A percentile compares a stretch with the other conserved stretches of the same genome.
Evolutionary conservation across 2,113 vertebrate genomes (phyloP).

Genomic region (Paralichthys olivaceus): DNA sequence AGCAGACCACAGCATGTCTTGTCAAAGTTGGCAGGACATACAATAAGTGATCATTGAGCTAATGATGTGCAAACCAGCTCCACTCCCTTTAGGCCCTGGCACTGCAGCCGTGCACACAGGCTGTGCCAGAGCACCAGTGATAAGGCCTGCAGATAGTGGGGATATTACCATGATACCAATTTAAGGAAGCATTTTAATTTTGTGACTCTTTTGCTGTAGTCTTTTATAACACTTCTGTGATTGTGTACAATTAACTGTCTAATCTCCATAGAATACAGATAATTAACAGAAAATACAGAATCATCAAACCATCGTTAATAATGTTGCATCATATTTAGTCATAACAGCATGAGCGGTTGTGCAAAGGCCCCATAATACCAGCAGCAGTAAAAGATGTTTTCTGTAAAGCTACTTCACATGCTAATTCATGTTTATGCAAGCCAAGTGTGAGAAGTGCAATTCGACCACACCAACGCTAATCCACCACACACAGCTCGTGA

Average conservation of each 20-base stretch:
- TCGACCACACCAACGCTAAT: constrained; percentile 25
- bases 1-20: constrained; percentile 28
- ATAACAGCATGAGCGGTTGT: not conserved
- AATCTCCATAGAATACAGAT: not conserved
- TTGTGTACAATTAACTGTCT: not conserved
- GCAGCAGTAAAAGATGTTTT: constrained; percentile 1
- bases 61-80: constrained; percentile 71
- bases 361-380: not conserved
- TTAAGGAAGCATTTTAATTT: not conserved
- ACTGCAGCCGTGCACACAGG: constrained; percentile 55
- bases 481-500: constrained; percentile 32
- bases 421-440: constrained; percentile 29
- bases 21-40: constrained; percentile 55
- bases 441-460: constrained; percentile 14
- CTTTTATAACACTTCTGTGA: not conserved
- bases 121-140: constrained; percentile 52
- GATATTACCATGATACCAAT: constrained; percentile 1
- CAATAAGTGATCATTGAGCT: constrained; percentile 64
- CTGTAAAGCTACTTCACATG: not conserved
- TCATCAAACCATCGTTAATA: not conserved
- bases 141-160: constrained; percentile 21
- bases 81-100: constrained; percentile 49
- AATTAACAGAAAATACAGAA: not conserved
- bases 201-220: not conserved
- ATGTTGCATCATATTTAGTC: not conserved